A percentile compares a stretch with the other conserved stretches of the same genome.
These are phyloP conservation scores for Leptinotarsa haldemani DNA, from an alignment of 2,888 invertebrate genomes.

Conservation along the genomic window DNA sequence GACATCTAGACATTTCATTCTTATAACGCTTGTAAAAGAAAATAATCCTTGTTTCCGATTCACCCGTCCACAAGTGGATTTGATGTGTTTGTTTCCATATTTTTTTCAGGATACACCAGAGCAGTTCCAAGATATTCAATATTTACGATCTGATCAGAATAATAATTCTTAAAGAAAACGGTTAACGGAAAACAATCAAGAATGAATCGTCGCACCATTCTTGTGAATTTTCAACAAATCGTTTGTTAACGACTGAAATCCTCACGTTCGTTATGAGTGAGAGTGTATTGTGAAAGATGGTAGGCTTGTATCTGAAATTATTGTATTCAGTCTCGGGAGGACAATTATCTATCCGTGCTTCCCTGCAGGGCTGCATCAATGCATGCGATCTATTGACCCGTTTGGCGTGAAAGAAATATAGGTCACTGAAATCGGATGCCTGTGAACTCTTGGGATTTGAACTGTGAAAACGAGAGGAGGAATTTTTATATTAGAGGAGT, in stretches of 20 bases:
- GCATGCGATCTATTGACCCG: conserved; percentile 38
- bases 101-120: too few relatives aligned
- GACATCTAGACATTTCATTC: too few relatives aligned
- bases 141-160: too few relatives aligned
- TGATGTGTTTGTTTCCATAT: too few relatives aligned
- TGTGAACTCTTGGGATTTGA: conserved; percentile 18
- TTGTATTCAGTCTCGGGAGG: conserved; percentile 10
- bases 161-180: too few relatives aligned
- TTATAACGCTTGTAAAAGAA: too few relatives aligned
- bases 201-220: not conserved
- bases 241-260: not conserved
- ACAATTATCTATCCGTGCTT: conserved; percentile 37
- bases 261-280: conserved; percentile 3
- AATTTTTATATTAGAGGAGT: not conserved
- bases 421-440: conserved; percentile 34
- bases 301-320: conserved; percentile 8
- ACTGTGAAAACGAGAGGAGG: not conserved
- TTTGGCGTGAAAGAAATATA: conserved; percentile 28
- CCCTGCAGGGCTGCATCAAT: conserved; percentile 35
- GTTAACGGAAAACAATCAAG: not conserved
- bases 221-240: not conserved
- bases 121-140: too few relatives aligned
- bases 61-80: too few relatives aligned
- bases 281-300: conserved; percentile 14
- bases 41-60: too few relatives aligned